phyloP scores from a whole-genome alignment of 2,888 invertebrate genomes.

The Dyspetes luteomarginatus region DNA sequence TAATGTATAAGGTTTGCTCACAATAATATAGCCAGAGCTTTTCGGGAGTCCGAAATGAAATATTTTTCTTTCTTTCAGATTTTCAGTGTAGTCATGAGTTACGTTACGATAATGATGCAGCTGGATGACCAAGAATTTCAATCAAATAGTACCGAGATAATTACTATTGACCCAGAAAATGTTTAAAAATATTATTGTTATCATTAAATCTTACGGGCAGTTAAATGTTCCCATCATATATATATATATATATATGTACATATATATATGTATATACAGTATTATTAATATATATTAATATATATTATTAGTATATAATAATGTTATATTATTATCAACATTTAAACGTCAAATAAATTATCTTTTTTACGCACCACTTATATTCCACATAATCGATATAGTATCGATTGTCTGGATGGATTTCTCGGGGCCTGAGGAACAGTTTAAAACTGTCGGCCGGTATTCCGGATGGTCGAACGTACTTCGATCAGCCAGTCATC shows the following conservation, averaged over 20 bases:
- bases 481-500: neutral
- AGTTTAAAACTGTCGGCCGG: neutral
- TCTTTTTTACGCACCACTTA: too few species aligned
- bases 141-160: neutral
- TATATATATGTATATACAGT: too few species aligned
- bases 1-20: conserved; percentile 46
- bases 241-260: too few species aligned
- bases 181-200: neutral
- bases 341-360: too few species aligned
- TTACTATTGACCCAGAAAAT: neutral
- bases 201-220: neutral
- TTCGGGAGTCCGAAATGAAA: neutral
- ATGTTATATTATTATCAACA: too few species aligned
- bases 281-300: too few species aligned
- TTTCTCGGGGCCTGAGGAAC: too few species aligned
- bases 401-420: neutral
- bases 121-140: conserved; percentile 22
- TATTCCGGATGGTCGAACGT: neutral
- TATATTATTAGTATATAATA: too few species aligned
- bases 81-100: conserved; percentile 38
- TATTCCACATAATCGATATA: neutral
- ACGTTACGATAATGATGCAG: conserved; percentile 65
- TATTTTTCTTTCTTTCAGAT: neutral
- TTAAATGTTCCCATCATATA: neutral
- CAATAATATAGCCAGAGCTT: neutral